Evolutionary conservation across 2,797 vertebrate species (phyloP).

Genomic region (Siniperca obscura): DNA sequence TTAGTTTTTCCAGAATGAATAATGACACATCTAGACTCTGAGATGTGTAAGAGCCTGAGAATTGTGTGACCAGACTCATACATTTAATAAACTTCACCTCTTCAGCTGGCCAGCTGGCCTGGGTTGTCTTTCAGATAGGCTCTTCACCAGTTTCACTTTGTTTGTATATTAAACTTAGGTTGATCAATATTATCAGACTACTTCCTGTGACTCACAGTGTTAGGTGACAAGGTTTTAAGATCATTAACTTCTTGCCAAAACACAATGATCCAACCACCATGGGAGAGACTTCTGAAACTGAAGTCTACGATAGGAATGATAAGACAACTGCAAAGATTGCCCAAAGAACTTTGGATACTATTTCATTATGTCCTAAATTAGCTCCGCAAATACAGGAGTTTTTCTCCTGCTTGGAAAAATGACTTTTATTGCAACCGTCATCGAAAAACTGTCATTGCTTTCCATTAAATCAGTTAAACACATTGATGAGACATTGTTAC

Average conservation of each 20-base stretch:
- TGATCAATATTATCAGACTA: neutral
- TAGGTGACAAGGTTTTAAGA: neutral
- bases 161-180: neutral
- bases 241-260: neutral
- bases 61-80: slow-evolving; percentile 5
- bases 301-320: neutral
- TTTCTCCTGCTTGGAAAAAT: neutral
- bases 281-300: neutral
- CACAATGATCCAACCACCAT: neutral
- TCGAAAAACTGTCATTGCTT: neutral
- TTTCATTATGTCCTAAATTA: neutral
- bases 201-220: slow-evolving; percentile 16
- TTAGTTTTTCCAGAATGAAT: slow-evolving; percentile 16
- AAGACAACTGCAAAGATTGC: neutral
- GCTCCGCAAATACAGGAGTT: neutral
- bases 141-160: neutral
- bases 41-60: slow-evolving; percentile 28
- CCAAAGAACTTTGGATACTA: neutral
- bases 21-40: slow-evolving; percentile 1
- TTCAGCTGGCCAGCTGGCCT: neutral
- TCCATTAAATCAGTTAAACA: neutral
- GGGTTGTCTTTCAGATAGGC: neutral
- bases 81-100: neutral
- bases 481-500: neutral
- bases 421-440: neutral